Conservation (phyloP, 2,797 vertebrate species). For the Paedocypris micromegethes region DNA sequence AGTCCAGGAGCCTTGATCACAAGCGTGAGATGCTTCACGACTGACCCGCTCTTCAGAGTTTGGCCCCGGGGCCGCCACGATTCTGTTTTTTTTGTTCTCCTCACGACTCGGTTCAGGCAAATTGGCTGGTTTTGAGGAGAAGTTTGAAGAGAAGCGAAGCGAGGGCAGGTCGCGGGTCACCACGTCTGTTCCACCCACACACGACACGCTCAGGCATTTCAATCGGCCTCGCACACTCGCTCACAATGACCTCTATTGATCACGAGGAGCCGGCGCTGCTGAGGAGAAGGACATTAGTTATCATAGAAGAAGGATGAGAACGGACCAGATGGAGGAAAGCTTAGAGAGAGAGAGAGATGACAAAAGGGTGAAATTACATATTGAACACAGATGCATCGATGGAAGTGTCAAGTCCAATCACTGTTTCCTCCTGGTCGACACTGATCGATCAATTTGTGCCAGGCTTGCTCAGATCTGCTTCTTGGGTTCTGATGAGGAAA, state of each 20-base stretch:
- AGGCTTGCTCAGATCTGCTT: neutral
- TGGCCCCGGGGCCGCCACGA: constrained; percentile 26
- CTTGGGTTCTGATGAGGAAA: neutral
- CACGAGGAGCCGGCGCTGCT: constrained; percentile 47
- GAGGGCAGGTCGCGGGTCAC: constrained; percentile 16
- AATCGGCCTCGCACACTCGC: constrained; percentile 44
- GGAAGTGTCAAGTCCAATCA: constrained; percentile 31
- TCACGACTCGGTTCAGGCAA: constrained; percentile 28
- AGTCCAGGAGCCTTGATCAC: constrained; percentile 22
- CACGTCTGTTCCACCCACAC: constrained; percentile 28
- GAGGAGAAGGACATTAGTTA: constrained; percentile 57
- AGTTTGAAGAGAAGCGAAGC: constrained; percentile 34
- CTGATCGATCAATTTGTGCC: constrained; percentile 27
- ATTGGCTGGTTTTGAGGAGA: constrained; percentile 40
- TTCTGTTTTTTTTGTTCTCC: constrained; percentile 15
- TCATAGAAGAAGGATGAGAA: constrained; percentile 32
- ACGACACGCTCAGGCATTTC: constrained; percentile 45
- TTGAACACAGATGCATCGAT: constrained; percentile 16
- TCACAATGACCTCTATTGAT: constrained; percentile 58
- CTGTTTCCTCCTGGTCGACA: constrained; percentile 11
- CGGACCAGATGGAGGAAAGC: constrained; percentile 34
- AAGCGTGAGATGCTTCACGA: constrained; percentile 21
- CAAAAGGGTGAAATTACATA: constrained; percentile 10
- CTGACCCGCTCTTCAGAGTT: constrained; percentile 28
- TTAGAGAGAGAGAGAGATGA: neutral